phyloP scores from a whole-genome alignment of 2,888 invertebrate genomes.

The Polylopha cassiicola region DNA sequence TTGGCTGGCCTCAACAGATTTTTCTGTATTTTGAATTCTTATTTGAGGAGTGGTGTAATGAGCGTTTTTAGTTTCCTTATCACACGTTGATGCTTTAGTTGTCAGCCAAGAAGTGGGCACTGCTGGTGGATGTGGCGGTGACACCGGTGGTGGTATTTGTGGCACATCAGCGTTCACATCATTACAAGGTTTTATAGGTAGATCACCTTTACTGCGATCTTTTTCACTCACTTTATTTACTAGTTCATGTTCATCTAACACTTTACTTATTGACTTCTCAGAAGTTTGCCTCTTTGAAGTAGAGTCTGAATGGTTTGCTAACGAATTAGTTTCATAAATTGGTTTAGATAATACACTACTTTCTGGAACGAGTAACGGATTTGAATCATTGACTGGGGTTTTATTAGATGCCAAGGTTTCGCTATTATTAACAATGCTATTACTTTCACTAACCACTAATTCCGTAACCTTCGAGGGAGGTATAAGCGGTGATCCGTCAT shows the following conservation, averaged over 20 bases:
- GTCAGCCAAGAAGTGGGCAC: slow-evolving; percentile 66
- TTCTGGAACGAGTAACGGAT: slow-evolving; percentile 60
- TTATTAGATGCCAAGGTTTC: slow-evolving; percentile 30
- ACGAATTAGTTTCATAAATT: slow-evolving; percentile 36
- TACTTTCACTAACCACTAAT: slow-evolving; percentile 29
- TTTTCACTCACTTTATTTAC: slow-evolving; percentile 14
- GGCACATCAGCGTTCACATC: slow-evolving; percentile 25
- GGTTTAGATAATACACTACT: slow-evolving; percentile 39
- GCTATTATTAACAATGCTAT: slow-evolving; percentile 24
- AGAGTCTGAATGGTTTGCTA: slow-evolving; percentile 30
- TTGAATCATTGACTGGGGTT: slow-evolving; percentile 44
- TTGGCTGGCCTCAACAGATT: slow-evolving; percentile 37
- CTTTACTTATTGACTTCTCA: too few species aligned
- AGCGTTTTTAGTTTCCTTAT: slow-evolving; percentile 34
- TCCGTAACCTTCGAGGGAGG: slow-evolving; percentile 31
- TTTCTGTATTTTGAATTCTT: slow-evolving; percentile 50
- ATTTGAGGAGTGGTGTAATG: slow-evolving; percentile 49
- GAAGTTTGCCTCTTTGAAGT: slow-evolving; percentile 29
- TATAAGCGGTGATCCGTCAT: slow-evolving; percentile 50
- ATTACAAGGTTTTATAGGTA: slow-evolving; percentile 14
- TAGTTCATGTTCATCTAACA: slow-evolving; percentile 9
- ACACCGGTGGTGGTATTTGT: slow-evolving; percentile 32
- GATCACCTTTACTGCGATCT: slow-evolving; percentile 19
- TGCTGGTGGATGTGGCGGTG: slow-evolving; percentile 56
- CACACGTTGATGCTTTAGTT: slow-evolving; percentile 35